Conservation (phyloP, 2,797 vertebrate genomes). For the Silurus lanzhouensis region DNA sequence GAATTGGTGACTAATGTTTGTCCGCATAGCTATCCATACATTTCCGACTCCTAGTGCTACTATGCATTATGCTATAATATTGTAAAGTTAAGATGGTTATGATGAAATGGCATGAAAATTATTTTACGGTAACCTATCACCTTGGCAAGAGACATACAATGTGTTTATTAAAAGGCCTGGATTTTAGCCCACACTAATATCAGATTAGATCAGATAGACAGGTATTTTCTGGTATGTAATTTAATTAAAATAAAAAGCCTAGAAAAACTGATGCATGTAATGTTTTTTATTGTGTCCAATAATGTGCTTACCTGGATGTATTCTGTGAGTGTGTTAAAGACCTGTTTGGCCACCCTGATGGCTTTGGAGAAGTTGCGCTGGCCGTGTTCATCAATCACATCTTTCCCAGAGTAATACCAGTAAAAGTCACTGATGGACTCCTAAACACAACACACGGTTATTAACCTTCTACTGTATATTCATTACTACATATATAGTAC, state of each 20-base stretch:
- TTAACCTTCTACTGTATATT: not conserved
- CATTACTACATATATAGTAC: not conserved
- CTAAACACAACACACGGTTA: conserved; percentile 65
- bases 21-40: too few relatives aligned
- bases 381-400: conserved; percentile 88
- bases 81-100: too few relatives aligned
- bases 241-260: not conserved
- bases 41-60: too few relatives aligned
- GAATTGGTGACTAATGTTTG: too few relatives aligned
- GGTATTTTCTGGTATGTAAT: not conserved
- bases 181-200: too few relatives aligned
- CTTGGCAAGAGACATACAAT: too few relatives aligned
- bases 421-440: conserved; percentile 98
- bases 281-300: not conserved
- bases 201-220: too few relatives aligned
- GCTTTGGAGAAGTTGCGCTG: conserved; percentile 93
- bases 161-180: too few relatives aligned
- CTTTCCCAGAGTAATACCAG: conserved; percentile 96
- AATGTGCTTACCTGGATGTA: conserved; percentile 86
- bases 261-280: not conserved
- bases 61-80: too few relatives aligned
- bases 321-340: conserved; percentile 95
- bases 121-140: too few relatives aligned
- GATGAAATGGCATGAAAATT: too few relatives aligned
- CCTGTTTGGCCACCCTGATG: conserved; percentile 92